phyloP scores from a whole-genome alignment of 2,113 vertebrate genomes.

The Toxotes chatareus region DNA sequence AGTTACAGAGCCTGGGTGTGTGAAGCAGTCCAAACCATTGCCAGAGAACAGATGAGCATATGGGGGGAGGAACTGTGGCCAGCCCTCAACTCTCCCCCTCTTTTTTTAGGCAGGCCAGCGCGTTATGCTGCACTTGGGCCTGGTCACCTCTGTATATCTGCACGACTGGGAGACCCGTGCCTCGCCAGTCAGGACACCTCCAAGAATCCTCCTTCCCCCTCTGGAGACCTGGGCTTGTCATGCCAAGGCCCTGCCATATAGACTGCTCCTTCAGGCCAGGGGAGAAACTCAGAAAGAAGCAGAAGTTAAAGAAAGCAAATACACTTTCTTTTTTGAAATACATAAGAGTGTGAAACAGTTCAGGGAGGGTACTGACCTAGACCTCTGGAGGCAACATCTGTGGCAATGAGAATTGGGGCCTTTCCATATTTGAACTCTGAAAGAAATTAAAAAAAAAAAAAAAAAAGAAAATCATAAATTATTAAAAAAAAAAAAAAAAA shows the following conservation, averaged over 20 bases:
- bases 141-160: conserved; percentile 96
- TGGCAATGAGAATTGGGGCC: conserved; percentile 98
- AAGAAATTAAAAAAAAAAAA: conserved; percentile 35
- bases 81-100: conserved; percentile 86
- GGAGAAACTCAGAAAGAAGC: conserved; percentile 98
- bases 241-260: conserved; percentile 99
- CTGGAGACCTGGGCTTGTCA: conserved; percentile 99
- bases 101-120: conserved; percentile 95
- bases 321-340: conserved; percentile 91
- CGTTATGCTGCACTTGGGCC: conserved; percentile 89
- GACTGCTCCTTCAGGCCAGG: conserved; percentile 98
- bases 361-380: conserved; percentile 93
- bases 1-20: conserved; percentile 87
- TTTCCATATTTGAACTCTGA: conserved; percentile 98
- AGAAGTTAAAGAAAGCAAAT: conserved; percentile 99
- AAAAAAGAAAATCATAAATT: neutral
- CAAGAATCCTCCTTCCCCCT: conserved; percentile 99
- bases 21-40: conserved; percentile 88
- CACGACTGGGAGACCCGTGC: conserved; percentile 95
- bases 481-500: neutral
- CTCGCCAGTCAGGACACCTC: conserved; percentile 97
- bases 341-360: neutral
- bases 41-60: conserved; percentile 89
- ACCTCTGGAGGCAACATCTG: conserved; percentile 98
- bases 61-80: conserved; percentile 82